These are phyloP conservation scores for Papilio helenus DNA, from an alignment of 1,140 invertebrate species.

Conservation along the genomic window DNA sequence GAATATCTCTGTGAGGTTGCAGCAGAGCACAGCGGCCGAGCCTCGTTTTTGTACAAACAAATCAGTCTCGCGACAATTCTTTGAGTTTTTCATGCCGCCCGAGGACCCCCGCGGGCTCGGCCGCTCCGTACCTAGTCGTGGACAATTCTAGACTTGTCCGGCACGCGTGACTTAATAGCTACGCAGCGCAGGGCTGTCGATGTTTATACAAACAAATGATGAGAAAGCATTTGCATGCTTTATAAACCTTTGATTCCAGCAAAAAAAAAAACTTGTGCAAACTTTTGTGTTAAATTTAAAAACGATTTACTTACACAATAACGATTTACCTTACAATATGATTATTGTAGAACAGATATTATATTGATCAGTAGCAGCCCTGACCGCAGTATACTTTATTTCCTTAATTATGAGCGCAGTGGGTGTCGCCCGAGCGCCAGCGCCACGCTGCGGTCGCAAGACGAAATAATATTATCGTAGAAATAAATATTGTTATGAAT, in stretches of 20 bases:
- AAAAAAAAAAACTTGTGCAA: too few relatives aligned
- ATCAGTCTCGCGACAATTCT: conserved; percentile 32
- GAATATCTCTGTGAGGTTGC: background rate
- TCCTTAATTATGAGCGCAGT: conserved; percentile 35
- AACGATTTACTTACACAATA: background rate
- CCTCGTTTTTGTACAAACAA: conserved; percentile 17
- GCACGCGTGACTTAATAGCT: conserved; percentile 22
- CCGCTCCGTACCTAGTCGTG: background rate
- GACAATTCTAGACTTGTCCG: conserved; percentile 26
- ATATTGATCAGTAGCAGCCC: background rate
- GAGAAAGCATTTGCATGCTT: background rate
- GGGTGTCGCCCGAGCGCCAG: conserved; percentile 7
- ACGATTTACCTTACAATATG: too few relatives aligned
- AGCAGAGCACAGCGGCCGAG: background rate
- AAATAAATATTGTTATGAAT: conserved; percentile 25
- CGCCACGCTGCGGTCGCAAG: background rate
- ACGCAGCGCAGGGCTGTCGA: background rate
- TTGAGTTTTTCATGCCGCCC: background rate
- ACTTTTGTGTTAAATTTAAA: too few relatives aligned
- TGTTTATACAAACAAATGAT: background rate
- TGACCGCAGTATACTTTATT: conserved; percentile 32
- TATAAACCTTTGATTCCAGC: background rate
- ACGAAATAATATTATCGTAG: conserved; percentile 29
- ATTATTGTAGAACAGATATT: background rate
- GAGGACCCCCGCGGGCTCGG: background rate